phyloP scores from a whole-genome alignment of 2,888 invertebrate species.

The Gasteruption jaculator region DNA sequence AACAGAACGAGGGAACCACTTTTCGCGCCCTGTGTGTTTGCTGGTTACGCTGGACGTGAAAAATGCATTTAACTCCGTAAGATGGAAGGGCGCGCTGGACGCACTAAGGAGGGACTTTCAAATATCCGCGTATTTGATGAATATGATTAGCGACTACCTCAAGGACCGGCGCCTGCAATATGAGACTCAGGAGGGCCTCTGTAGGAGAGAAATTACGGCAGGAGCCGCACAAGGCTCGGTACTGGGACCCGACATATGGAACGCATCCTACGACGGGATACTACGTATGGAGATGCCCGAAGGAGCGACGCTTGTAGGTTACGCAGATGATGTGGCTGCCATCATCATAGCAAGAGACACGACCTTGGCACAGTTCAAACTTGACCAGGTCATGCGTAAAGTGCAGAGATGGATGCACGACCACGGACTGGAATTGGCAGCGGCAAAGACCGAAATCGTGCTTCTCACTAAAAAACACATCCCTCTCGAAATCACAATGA shows the following conservation, averaged over 20 bases:
- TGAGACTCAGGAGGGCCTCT: slow-evolving; percentile 7
- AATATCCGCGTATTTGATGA: slow-evolving; percentile 19
- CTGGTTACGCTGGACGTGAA: slow-evolving; percentile 20
- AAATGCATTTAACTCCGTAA: slow-evolving; percentile 22
- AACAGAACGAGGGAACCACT: slow-evolving; percentile 13
- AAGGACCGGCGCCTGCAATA: slow-evolving; percentile 17
- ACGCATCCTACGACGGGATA: background rate
- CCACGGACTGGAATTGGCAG: slow-evolving; percentile 15
- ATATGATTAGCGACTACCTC: slow-evolving; percentile 20
- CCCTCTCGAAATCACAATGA: slow-evolving; percentile 13
- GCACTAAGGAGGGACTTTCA: slow-evolving; percentile 22
- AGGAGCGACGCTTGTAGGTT: no score
- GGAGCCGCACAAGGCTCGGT: slow-evolving; percentile 12
- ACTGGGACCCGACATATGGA: slow-evolving; percentile 15
- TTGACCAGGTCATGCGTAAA: background rate
- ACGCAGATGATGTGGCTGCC: no score
- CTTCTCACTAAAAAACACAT: slow-evolving; percentile 19
- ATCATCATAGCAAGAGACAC: background rate
- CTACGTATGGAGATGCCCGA: no score
- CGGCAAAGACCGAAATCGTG: slow-evolving; percentile 21
- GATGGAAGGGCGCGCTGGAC: slow-evolving; percentile 19
- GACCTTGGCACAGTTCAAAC: background rate
- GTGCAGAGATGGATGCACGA: background rate
- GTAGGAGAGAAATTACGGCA: slow-evolving; percentile 1
- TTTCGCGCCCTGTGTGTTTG: slow-evolving; percentile 17